Evolutionary conservation across 2,888 invertebrate genomes (phyloP).

Genomic region (Phania funesta): DNA sequence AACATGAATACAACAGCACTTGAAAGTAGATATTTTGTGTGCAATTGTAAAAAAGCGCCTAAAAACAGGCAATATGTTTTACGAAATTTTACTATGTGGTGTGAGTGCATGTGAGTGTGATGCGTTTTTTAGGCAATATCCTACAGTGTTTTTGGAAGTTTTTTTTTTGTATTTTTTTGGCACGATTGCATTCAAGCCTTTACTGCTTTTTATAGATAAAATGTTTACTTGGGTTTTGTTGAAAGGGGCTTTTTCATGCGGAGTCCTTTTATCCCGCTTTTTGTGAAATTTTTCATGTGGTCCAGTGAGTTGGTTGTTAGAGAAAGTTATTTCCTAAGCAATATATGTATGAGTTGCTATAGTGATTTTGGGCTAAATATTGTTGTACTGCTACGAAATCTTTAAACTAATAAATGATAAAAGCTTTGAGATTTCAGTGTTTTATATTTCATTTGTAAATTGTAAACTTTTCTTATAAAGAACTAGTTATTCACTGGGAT

Average conservation of each 20-base stretch:
- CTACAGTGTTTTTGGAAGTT: slow-evolving; percentile 22
- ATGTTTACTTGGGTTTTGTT: neutral
- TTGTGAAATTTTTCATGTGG: neutral
- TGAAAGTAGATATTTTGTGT: slow-evolving; percentile 8
- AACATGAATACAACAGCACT: slow-evolving; percentile 28
- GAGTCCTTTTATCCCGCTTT: neutral
- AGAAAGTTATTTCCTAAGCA: too few relatives aligned
- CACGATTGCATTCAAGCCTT: slow-evolving; percentile 29
- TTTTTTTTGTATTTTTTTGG: neutral
- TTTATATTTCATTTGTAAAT: too few relatives aligned
- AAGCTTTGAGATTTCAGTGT: too few relatives aligned
- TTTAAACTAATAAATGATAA: too few relatives aligned
- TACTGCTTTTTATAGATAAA: slow-evolving; percentile 1
- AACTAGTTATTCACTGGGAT: too few relatives aligned
- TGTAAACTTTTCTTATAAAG: too few relatives aligned
- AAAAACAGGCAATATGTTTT: slow-evolving; percentile 61
- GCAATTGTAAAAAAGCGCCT: slow-evolving; percentile 47
- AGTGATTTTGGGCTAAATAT: too few relatives aligned
- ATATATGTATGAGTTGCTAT: too few relatives aligned
- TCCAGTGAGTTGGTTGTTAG: neutral
- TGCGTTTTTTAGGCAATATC: slow-evolving; percentile 28
- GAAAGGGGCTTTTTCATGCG: neutral
- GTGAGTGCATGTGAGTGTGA: neutral
- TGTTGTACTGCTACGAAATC: too few relatives aligned
- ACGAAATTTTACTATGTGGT: neutral